Base-by-base conservation (phyloP, 2,797 vertebrate genomes). In the Tadarida brasiliensis region DNA sequence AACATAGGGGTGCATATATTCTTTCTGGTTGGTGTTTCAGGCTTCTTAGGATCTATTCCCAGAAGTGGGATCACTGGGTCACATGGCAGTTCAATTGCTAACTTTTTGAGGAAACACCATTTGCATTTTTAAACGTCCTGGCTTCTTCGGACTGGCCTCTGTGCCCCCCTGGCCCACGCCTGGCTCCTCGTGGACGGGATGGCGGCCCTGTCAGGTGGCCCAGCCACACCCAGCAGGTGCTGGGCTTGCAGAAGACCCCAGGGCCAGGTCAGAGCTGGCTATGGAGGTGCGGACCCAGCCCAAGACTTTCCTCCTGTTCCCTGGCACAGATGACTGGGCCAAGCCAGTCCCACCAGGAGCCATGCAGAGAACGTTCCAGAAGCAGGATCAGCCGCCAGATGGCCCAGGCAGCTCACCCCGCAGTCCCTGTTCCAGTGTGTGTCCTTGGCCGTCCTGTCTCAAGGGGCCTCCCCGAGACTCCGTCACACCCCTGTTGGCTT, bases 381-480 rank as follows among this genome's bases (percentile, higher is more conserved):
- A 70, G 67, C 35, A 68, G 33, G 49, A 56, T 11, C 5, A 12
- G 49, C 16, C 0, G 0, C 8, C 6, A 0, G 0, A 44, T n/a
- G 30, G 44, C 67, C 11, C 1, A 0, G 14, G 22, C 74, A 19
- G 59, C n/a, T 39, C 7, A 4, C 1, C 11, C 28, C 7, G 1
- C 51, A 22, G 30, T 9, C 44, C 26, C 57, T n/a, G 28, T n/a
- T 22, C 35, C 20, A 2, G 0, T 0, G 0, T 11, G 5, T 0
- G 2, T 39, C 30, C 51, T 70, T 49, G 39, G 49, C 68, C 17
- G 0, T 14, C 19, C 9, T 28, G 0, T 33, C n/a, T 61, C 22
- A 3, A 10, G 24, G n/a, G 51, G 2, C 4, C 3, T 71, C n/a
- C 33, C 10, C 8, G 2, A 44, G 47, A 11, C 49, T 15, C 59